A percentile compares a stretch with the other conserved stretches of the same genome.
Conservation (phyloP, 1,140 invertebrate species). For the Megalonaias nervosa region DNA sequence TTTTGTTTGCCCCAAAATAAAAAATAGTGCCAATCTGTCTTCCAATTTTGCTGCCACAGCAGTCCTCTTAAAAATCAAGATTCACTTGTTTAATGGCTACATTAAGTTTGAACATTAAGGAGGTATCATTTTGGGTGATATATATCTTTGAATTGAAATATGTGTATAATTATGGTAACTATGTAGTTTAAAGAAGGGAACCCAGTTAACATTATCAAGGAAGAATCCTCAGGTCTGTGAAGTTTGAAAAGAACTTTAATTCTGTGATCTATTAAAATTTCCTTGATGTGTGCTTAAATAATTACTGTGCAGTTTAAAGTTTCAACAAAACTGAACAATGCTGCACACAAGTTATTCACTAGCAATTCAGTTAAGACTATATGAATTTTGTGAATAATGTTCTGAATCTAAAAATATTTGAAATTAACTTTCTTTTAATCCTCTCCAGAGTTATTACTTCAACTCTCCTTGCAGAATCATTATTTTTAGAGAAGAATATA, state of each 20-base stretch:
- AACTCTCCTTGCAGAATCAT: neutral
- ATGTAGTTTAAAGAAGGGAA: too few relatives aligned
- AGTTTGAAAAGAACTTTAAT: too few relatives aligned
- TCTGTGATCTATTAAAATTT: too few relatives aligned
- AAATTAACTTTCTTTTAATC: neutral
- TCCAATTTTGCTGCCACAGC: neutral
- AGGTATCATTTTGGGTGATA: neutral
- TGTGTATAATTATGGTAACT: too few relatives aligned
- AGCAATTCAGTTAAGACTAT: neutral
- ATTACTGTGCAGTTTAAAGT: too few relatives aligned
- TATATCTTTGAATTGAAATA: too few relatives aligned
- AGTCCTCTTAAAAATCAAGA: neutral
- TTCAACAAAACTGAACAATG: too few relatives aligned
- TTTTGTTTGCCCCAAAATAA: neutral
- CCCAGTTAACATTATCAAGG: too few relatives aligned
- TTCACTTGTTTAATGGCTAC: neutral
- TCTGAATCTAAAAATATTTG: neutral
- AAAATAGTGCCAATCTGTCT: too few relatives aligned
- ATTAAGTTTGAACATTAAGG: neutral
- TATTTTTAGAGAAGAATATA: neutral
- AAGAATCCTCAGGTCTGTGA: too few relatives aligned
- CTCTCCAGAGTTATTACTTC: neutral
- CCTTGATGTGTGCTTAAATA: too few relatives aligned
- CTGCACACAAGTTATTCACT: too few relatives aligned
- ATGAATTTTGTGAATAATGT: neutral